phyloP scores from a whole-genome alignment of 2,113 vertebrate genomes.

The Eptatretus burgeri region DNA sequence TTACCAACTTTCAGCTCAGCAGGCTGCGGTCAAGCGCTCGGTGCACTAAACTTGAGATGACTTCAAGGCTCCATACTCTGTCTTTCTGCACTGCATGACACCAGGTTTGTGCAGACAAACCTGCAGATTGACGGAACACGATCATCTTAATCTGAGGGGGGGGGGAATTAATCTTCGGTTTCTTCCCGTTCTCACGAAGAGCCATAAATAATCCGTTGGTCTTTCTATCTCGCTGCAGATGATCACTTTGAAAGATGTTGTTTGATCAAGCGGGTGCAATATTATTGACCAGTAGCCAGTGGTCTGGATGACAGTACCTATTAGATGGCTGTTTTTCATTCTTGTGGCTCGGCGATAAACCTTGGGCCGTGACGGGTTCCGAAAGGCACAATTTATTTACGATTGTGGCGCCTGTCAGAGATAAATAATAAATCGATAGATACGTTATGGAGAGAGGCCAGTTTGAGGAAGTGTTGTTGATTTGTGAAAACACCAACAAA shows the following conservation, averaged over 20 bases:
- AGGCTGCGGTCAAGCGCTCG: no score
- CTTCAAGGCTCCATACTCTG: no score
- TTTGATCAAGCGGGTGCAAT: not conserved
- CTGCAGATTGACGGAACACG: no score
- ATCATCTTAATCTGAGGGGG: no score
- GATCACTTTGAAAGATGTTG: conserved; percentile 6
- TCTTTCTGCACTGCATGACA: no score
- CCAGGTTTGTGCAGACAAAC: no score
- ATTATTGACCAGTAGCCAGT: conserved; percentile 3
- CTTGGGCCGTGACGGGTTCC: not conserved
- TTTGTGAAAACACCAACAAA: no score
- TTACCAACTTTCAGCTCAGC: no score
- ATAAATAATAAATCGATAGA: conserved; percentile 6
- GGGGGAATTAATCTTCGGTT: no score
- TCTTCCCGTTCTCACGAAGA: no score
- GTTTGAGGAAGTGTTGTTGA: not conserved
- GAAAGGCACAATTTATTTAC: conserved; percentile 6
- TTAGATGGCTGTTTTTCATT: conserved; percentile 4
- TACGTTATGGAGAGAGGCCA: conserved; percentile 1
- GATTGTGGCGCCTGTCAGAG: conserved; percentile 5
- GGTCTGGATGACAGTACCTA: conserved; percentile 4
- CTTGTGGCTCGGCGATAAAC: not conserved
- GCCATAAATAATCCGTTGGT: not conserved
- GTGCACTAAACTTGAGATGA: no score
- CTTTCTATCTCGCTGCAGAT: conserved; percentile 4